These are phyloP conservation scores for Vespertilio murinus DNA, from an alignment of 2,797 vertebrate species.

Conservation along the genomic window DNA sequence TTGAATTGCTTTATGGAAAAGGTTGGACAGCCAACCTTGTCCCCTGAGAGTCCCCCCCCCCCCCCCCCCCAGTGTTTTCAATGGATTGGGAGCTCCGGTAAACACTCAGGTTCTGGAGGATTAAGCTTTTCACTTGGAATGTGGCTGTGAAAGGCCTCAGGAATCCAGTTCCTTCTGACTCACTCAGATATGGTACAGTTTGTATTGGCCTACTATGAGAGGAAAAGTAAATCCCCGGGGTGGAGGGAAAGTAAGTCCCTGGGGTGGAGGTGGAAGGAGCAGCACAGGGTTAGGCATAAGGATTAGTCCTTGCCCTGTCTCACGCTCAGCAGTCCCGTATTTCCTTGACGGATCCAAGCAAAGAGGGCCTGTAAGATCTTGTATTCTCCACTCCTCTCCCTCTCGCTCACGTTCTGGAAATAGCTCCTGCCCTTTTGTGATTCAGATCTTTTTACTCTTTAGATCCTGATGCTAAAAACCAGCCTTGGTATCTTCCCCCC, in stretches of 20 bases:
- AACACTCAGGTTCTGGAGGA: not conserved
- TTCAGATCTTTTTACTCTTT: not conserved
- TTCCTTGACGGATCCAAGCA: not conserved
- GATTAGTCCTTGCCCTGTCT: not conserved
- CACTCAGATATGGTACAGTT: not conserved
- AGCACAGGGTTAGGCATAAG: not conserved
- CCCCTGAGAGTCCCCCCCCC: not conserved
- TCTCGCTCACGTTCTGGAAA: not conserved
- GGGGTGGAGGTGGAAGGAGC: not conserved
- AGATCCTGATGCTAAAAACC: not conserved
- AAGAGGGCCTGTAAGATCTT: not conserved
- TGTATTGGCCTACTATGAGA: not conserved
- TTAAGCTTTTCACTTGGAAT: not conserved
- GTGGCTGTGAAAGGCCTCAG: not conserved
- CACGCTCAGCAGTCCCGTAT: not conserved
- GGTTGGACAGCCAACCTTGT: not conserved
- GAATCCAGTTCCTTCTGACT: conserved; percentile 21
- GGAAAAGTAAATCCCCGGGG: not conserved
- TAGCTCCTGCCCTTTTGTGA: not conserved
- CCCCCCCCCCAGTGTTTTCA: not conserved
- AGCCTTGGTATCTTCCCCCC: not conserved
- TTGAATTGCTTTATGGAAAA: not conserved
- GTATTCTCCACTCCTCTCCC: not conserved
- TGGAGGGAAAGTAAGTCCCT: not conserved
- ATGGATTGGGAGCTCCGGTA: not conserved